Percentiles rank a stretch among this genome's conserved stretches.
Evolutionary conservation across 2,113 vertebrate species (phyloP).

Genomic region (Percopsis transmontana): DNA sequence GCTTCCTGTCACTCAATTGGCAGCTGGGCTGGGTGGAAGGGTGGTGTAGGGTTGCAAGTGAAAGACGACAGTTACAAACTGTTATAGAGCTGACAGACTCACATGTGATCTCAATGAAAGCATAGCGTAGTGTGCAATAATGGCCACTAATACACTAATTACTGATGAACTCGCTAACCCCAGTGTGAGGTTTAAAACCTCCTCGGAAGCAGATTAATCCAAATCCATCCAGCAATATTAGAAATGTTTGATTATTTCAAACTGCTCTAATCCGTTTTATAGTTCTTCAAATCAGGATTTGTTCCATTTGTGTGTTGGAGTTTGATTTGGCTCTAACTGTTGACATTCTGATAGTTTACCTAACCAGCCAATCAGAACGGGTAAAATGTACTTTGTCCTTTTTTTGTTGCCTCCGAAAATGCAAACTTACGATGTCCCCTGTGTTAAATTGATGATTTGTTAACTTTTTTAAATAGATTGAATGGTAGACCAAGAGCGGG

Average conservation of each 20-base stretch:
- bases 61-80: constrained; percentile 11
- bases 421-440: constrained; percentile 54
- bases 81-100: neutral
- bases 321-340: constrained; percentile 10
- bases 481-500: neutral
- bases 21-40: constrained; percentile 16
- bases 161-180: neutral
- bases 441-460: constrained; percentile 47
- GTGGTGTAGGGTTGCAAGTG: constrained; percentile 47
- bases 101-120: neutral
- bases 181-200: too few species aligned
- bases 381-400: constrained; percentile 27
- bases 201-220: too few species aligned
- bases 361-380: constrained; percentile 12
- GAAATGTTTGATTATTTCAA: too few species aligned
- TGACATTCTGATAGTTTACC: neutral
- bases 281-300: too few species aligned
- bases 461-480: constrained; percentile 8
- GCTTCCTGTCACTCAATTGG: constrained; percentile 14
- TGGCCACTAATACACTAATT: neutral
- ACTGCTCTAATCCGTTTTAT: too few species aligned
- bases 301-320: neutral
- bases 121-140: neutral
- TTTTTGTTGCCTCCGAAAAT: constrained; percentile 33
- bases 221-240: too few species aligned